phyloP scores from a whole-genome alignment of 2,888 invertebrate genomes.

The Aethes cnicana region DNA sequence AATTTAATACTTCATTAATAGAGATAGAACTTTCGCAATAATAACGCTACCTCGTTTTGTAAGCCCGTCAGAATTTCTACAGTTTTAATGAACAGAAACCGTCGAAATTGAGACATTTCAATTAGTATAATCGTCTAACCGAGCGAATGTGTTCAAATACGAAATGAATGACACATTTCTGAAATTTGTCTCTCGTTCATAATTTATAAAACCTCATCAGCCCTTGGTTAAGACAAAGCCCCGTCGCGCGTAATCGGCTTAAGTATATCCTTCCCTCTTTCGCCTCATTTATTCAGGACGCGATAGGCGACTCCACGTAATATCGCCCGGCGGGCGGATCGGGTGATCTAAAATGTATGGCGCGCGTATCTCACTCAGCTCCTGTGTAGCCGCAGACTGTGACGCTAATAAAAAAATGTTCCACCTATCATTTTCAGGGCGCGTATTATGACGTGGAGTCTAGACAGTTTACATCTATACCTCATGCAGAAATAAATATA shows the following conservation, averaged over 20 bases:
- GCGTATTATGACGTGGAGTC: no score
- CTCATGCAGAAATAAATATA: no score
- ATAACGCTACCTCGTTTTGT: no score
- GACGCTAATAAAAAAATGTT: background rate
- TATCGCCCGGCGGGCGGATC: constrained; percentile 5
- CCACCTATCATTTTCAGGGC: no score
- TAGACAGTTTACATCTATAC: no score
- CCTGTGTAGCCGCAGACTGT: background rate
- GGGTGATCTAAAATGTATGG: constrained; percentile 23
- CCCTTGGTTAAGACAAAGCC: constrained; percentile 47
- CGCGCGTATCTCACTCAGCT: constrained; percentile 6
- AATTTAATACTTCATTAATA: no score
- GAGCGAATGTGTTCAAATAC: constrained; percentile 14
- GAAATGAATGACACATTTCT: constrained; percentile 35
- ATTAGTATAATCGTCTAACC: background rate
- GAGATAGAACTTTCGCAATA: no score
- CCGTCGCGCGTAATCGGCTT: constrained; percentile 64
- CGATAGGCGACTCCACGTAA: constrained; percentile 14
- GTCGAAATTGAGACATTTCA: background rate
- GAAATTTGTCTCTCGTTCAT: constrained; percentile 39
- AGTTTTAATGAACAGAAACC: no score
- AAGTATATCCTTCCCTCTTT: constrained; percentile 44
- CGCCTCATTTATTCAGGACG: constrained; percentile 27
- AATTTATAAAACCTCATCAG: constrained; percentile 42
- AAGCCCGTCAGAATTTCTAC: no score